A percentile compares a stretch with the other conserved stretches of the same genome.
Evolutionary conservation across 2,797 vertebrate genomes (phyloP).

Genomic region (Chelonia mydas): DNA sequence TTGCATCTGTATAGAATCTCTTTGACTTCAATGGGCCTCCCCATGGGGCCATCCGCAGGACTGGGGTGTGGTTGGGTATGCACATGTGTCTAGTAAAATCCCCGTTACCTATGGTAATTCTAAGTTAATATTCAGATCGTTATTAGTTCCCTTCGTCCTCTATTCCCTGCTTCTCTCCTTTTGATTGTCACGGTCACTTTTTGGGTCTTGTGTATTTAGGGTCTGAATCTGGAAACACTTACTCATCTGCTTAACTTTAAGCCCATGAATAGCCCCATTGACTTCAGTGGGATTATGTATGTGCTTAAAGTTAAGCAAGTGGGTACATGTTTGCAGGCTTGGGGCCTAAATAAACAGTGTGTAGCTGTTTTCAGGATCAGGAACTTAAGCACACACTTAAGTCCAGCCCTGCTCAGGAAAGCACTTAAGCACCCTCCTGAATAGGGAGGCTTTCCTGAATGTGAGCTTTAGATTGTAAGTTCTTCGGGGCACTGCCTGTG

Average conservation of each 20-base stretch:
- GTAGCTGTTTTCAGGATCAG: neutral
- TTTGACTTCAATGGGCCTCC: neutral
- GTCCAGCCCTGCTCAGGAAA: neutral
- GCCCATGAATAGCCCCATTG: neutral
- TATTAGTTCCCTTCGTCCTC: neutral
- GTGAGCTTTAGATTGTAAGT: neutral
- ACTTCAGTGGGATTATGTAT: neutral
- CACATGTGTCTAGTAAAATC: neutral
- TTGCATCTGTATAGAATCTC: neutral
- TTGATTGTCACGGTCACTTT: accelerated
- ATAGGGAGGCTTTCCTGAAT: neutral
- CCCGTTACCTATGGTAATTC: neutral
- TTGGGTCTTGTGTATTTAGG: neutral
- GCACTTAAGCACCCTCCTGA: neutral
- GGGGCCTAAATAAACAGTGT: neutral
- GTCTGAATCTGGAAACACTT: neutral
- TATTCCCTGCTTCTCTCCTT: neutral
- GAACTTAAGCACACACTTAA: neutral
- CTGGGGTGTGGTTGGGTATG: neutral
- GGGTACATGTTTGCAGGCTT: neutral
- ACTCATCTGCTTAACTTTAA: neutral
- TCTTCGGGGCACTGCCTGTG: neutral
- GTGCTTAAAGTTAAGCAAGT: neutral
- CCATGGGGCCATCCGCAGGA: neutral
- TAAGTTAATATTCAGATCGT: neutral